A percentile compares a stretch with the other conserved stretches of the same genome.
These are phyloP conservation scores for Caenorhabditis inopinata DNA, from an alignment of 1,140 invertebrate species.

Conservation along the genomic window DNA sequence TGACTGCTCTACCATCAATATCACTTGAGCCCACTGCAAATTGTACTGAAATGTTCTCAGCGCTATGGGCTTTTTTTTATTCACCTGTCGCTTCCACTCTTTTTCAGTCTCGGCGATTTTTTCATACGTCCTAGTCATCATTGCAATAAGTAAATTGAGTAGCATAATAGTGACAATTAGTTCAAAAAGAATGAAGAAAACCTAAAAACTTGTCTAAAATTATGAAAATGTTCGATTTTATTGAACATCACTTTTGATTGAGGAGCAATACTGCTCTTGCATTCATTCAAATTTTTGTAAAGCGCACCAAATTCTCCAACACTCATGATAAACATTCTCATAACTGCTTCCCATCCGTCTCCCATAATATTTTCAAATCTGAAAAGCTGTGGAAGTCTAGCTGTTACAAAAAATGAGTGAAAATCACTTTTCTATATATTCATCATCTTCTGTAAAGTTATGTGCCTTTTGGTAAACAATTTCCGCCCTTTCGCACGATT, in stretches of 20 bases:
- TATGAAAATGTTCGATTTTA: constrained; percentile 6
- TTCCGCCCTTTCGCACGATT: constrained; percentile 75
- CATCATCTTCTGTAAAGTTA: constrained; percentile 39
- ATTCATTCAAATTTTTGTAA: constrained; percentile 82
- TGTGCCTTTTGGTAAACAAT: constrained; percentile 2
- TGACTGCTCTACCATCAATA: constrained; percentile 89
- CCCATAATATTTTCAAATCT: constrained; percentile 67
- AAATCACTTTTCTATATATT: constrained; percentile 31
- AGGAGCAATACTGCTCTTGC: constrained; percentile 75
- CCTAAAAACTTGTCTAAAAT: constrained; percentile 69
- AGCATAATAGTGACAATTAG: constrained; percentile 89
- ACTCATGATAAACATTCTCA: constrained; percentile 96
- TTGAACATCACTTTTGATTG: constrained; percentile 80
- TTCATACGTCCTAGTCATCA: constrained; percentile 99
- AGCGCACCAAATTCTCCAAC: constrained; percentile 90
- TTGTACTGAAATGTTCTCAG: too few relatives aligned
- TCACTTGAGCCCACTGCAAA: constrained; percentile 87
- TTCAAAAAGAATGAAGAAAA: constrained; percentile 91
- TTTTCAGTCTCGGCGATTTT: constrained; percentile 88
- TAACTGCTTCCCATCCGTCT: constrained; percentile 81
- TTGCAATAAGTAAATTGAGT: constrained; percentile 96
- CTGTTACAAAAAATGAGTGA: not conserved
- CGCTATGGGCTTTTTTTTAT: too few relatives aligned
- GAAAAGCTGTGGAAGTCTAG: not conserved
- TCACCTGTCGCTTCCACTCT: constrained; percentile 92